phyloP scores from a whole-genome alignment of 2,113 vertebrate species.

The Lophura nycthemera region DNA sequence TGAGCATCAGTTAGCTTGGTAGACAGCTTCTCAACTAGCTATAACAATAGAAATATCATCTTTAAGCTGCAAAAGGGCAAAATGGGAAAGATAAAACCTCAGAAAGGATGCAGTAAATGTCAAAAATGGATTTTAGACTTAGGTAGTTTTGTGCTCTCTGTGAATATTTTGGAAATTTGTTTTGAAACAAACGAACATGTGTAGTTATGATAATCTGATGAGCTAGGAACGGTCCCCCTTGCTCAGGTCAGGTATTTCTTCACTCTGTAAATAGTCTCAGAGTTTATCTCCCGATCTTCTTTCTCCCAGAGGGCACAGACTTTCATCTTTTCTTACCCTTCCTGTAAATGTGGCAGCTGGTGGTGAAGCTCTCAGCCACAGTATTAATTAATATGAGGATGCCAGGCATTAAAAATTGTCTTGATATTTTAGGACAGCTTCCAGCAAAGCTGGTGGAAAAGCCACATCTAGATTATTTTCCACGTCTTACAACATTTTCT shows the following conservation, averaged over 20 bases:
- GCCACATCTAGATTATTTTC: neutral
- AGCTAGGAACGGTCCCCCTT: neutral
- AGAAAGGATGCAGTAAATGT: neutral
- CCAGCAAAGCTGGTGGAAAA: neutral
- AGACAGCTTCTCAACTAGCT: neutral
- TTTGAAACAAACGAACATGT: neutral
- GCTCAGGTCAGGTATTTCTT: neutral
- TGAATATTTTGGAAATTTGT: neutral
- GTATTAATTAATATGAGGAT: neutral
- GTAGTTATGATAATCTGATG: neutral
- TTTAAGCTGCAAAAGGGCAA: neutral
- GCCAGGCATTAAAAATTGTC: neutral
- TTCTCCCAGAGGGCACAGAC: neutral
- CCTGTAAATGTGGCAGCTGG: neutral
- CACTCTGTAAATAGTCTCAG: neutral
- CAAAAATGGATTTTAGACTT: neutral
- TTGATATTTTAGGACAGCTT: neutral
- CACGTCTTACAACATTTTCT: neutral
- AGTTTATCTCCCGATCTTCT: neutral
- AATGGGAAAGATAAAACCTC: neutral
- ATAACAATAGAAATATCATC: accelerated
- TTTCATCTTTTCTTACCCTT: neutral
- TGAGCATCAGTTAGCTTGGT: neutral
- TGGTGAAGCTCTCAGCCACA: neutral
- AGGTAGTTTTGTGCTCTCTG: neutral